Base-by-base conservation (phyloP, 2,888 invertebrate species). In the Unio pictorum region DNA sequence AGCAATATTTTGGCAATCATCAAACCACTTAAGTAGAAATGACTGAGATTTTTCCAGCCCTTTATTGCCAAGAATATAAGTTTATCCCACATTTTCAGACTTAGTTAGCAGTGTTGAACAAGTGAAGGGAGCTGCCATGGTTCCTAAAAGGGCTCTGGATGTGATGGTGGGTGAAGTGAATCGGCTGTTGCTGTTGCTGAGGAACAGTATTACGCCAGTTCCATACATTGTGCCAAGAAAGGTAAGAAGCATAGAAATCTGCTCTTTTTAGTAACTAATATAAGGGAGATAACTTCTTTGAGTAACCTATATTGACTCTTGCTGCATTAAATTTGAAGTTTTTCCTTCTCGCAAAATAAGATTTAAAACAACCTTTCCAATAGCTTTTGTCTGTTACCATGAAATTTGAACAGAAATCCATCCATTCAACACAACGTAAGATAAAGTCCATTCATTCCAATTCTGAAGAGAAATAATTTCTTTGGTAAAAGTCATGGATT, bases 101-200 rank as follows among this genome's bases (percentile, higher is more conserved):
- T 82, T 95, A 74, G 92, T 95, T 68, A 95, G 96, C 91, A 95
- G 95, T 28, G 57, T 45, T 59, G 97, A 97, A 64, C 98, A 98
- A 90, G 96, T 96, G 0, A 97, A 97, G 89, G 98, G 98, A 6
- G 96, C 96, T 4, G 96, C 96, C 84, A 89, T 98, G 75, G 95
- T 97, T 63, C 96, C 97, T 8, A 98, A 98, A 91, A 92, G 96
- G 71, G 96, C 96, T 0, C 91, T 98, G 58, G 94, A 95, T 83
- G 96, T 98, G n/a, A 98, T 98, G 98, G 95, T 96, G 82, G 97
- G 97, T 0, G 98, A 98, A 91, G 98, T 98, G 6, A 96, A 97
- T 91, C 92, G 97, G 78, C 92, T 98, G 63, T 91, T 98, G 68
- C 95, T 98, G 86, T 92, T 98, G 69, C 94, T 96, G 6, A 94